Base-by-base conservation (phyloP, 1,140 invertebrate genomes). In the Geopemphigus sp. region DNA sequence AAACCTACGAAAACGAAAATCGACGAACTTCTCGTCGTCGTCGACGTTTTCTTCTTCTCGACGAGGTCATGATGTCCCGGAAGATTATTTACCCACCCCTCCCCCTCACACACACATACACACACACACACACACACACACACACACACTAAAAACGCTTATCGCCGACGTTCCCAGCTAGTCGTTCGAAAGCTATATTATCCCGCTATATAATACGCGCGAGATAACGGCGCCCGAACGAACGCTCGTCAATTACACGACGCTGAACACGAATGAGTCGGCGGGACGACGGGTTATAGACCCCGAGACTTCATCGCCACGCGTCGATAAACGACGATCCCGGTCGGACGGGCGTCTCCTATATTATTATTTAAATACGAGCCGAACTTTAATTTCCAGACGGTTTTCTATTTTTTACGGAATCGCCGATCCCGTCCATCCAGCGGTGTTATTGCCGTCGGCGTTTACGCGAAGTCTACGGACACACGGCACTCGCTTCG, bases 181-280 rank as follows among this genome's bases (percentile, higher is more conserved):
- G 29, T 29, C 12, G 24, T 24, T 76, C 6, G 32, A 45, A 59
- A 59, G 73, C 56, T 14, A 26, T 22, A 14, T 26, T 26, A 29
- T 45, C 11, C 5, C 47, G 47, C 47, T 50, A 12, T 50, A 12
- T 50, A 14, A 50, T 50, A 50, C 47, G 12, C 39, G 39, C 47
- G 47, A 50, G 47, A 56, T 74, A 56, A 39, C 53, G 11, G 17
- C 24, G 70, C 32, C n/a, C n/a, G n/a, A n/a, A n/a, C n/a, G 53
- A 39, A 56, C 29, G 53, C 29, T 12, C 72, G 72, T 74, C 72
- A 57, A 39, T 74, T 74, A 59, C 72, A n/a, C 72, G 29, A 12
- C 26, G 47, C n/a, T n/a, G 54, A 57, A 29, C 53, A 32, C 50
- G 72, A 45, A 74, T 56, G 50, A 64, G 29, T 39, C 2, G 63